Percentiles rank a stretch among this genome's conserved stretches.
phyloP scores from a whole-genome alignment of 2,888 invertebrate genomes.

The Patella depressa region DNA sequence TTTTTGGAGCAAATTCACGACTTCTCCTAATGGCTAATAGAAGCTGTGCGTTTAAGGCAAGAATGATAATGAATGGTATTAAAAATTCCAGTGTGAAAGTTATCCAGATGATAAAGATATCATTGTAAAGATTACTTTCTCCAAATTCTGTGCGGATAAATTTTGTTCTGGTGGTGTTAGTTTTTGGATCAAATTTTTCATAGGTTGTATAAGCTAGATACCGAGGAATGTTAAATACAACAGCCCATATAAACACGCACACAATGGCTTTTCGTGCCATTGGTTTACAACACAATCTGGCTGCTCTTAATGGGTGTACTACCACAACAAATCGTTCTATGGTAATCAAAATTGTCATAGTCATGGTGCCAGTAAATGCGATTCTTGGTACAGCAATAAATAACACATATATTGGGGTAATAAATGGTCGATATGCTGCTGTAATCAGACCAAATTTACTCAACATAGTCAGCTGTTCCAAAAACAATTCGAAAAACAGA shows the following conservation, averaged over 20 bases:
- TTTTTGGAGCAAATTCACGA: not conserved
- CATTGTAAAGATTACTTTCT: conserved; percentile 31
- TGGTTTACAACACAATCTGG: conserved; percentile 26
- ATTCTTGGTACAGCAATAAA: conserved; percentile 31
- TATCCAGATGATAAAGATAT: conserved; percentile 34
- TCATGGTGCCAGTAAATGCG: conserved; percentile 31
- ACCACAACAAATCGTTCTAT: conserved; percentile 38
- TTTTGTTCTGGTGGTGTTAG: conserved; percentile 27
- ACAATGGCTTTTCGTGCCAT: conserved; percentile 25
- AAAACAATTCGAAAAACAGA: conserved; percentile 28
- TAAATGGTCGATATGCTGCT: conserved; percentile 19
- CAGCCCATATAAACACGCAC: conserved; percentile 28
- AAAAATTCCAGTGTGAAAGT: conserved; percentile 35
- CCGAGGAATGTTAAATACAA: conserved; percentile 32
- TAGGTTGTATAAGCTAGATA: conserved; percentile 33
- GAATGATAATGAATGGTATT: conserved; percentile 30
- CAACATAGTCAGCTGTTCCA: conserved; percentile 31
- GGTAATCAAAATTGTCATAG: conserved; percentile 36
- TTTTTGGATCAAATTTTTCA: conserved; percentile 4
- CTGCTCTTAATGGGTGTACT: conserved; percentile 33
- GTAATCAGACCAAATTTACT: conserved; percentile 21
- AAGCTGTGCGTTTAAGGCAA: conserved; percentile 31
- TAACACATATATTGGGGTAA: conserved; percentile 27
- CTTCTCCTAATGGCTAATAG: conserved; percentile 29
- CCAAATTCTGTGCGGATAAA: conserved; percentile 36